Base-by-base conservation (phyloP, 2,113 vertebrate genomes). In the Pluvianellus socialis region DNA sequence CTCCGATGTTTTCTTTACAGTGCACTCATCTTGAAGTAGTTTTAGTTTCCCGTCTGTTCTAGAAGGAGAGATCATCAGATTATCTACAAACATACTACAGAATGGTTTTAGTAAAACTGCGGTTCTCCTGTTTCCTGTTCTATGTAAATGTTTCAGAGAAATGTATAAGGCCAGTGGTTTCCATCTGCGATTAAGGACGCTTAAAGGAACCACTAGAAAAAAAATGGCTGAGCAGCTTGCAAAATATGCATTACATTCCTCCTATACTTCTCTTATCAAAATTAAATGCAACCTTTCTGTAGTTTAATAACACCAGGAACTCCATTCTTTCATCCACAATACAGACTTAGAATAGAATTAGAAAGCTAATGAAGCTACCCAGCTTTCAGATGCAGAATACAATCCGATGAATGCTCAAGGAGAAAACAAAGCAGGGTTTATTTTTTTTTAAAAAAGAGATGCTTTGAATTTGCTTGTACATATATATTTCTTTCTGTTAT, bases 141-240 rank as follows among this genome's bases (percentile, higher is more conserved):
- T 9, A 3, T 30, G 20, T 20, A 63, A 89, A 52, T 0, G 11
- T 17, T 71, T 56, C 73, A 72, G 66, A 81, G 66, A 79, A 77
- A 52, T 2, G 28, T 4, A 1, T 35, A 6, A 66, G 38, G 40
- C 14, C 58, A 50, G 59, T 11, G 49, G 56, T 44, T 67, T 71
- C 47, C 77, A 75, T 18, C 59, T 62, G n/a, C 9, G 2, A 58
- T 20, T 30, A 89, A 53, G 0, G 0, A 67, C 44, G 5, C 15
- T 63, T 35, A 88, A 81, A 74, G 35, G 68, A 62, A n/a, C 27
- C 42, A 45, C 50, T 16, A 77, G 8, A 86, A 47, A 6, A 56
- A 56, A 72, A 88, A 84, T 1, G 12, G n/a, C 52, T 24, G 18
- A 79, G 56, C 35, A 26, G 32, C 35, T 56, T 17, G 4, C 20